Conservation (phyloP, 2,888 invertebrate genomes). For the Drosophila mulleri region DNA sequence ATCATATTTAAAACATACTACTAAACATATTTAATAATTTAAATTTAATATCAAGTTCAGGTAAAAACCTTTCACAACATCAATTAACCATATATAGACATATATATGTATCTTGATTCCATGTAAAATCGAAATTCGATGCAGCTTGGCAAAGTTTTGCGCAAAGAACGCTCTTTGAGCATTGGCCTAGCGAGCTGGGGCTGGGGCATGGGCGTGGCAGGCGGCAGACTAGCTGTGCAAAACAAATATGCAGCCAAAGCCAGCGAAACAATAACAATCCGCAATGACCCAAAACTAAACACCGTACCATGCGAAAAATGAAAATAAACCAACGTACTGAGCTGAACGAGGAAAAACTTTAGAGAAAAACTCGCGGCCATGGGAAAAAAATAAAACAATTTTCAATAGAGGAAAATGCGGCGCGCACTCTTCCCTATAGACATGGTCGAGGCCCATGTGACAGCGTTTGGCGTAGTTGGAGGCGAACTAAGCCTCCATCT, state of each 20-base stretch:
- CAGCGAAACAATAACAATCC: constrained; percentile 72
- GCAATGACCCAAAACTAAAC: constrained; percentile 78
- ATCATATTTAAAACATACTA: too few relatives aligned
- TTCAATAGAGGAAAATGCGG: constrained; percentile 20
- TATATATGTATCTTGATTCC: neutral
- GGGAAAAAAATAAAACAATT: constrained; percentile 26
- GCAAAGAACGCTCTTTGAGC: constrained; percentile 7
- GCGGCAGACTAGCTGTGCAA: constrained; percentile 40
- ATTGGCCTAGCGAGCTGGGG: too few relatives aligned
- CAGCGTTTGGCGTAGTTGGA: constrained; percentile 20
- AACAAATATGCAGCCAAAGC: constrained; percentile 65
- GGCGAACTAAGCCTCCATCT: neutral
- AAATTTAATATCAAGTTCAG: too few relatives aligned
- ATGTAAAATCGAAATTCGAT: neutral
- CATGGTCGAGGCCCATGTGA: constrained; percentile 36
- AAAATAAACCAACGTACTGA: constrained; percentile 22
- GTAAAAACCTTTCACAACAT: too few relatives aligned
- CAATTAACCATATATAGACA: too few relatives aligned
- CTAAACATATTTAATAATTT: too few relatives aligned
- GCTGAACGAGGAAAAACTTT: constrained; percentile 16
- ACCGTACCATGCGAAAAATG: constrained; percentile 31
- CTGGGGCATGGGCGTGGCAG: neutral
- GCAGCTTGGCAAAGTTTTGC: constrained; percentile 24
- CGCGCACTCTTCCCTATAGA: constrained; percentile 14
- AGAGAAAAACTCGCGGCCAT: constrained; percentile 35